Evolutionary conservation across 2,797 vertebrate genomes (phyloP), one percentile per base, ranked within the genome.

Genomic region (Poecile montanus): DNA sequence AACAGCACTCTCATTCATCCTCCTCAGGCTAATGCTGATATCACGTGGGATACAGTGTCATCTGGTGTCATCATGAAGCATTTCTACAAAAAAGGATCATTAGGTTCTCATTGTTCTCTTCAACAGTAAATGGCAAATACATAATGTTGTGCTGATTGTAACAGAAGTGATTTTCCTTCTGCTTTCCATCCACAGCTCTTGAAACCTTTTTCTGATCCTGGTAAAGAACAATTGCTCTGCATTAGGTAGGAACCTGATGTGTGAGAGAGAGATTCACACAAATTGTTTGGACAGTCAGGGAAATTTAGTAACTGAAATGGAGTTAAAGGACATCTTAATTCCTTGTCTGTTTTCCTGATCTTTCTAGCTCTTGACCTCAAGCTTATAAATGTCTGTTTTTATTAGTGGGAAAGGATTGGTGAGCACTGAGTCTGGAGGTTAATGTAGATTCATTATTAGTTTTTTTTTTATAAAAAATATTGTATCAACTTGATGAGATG

Each of bases 381-480:
- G 54, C 53, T n/a, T 76, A 87, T 89, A 54, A 76, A 77, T 53
- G 62, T 72, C 91, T 84, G 0, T 51, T 70, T 91, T 30, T 86
- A 89, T 94, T 76, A 82, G 38, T 15, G 32, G 16, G 27, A 19
- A 88, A 76, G 16, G 85, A 65, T 27, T 57, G 50, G 42, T 79
- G 65, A 48, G 56, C 30, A 32, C 47, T 51, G 72, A 81, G 51
- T 48, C 27, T 79, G 36, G 57, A 89, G 51, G 36, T 73, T 72
- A 85, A 13, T 5, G 5, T 61, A 81, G 25, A 56, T 82, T 48
- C 89, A 18, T 86, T 90, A 79, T 88, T 93, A 85, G 34, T 30
- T 90, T 96, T 92, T 78, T 78, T 89, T 77, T 78, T 36, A 76
- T 96, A 88, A 76, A 91, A 87, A 45, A 36, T 76, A 73, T 58